Base-by-base conservation (phyloP, 2,888 invertebrate species). In the Leucophora obtusa region DNA sequence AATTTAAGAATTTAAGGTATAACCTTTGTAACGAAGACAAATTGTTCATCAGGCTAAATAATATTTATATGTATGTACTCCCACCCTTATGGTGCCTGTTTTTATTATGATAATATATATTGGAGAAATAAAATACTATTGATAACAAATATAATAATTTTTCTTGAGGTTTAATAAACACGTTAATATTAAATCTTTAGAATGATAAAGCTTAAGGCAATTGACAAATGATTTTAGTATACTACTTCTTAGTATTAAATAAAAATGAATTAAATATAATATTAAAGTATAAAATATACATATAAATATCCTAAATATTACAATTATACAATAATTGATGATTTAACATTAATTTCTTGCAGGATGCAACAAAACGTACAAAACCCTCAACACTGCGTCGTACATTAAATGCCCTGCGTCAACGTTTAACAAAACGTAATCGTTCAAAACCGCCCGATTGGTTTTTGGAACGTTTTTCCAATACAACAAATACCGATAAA, bases 401-500 rank as follows among this genome's bases (percentile, higher is more conserved):
- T 81, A 90, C 90, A 38, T 83, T 91, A 60, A 89, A 90, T 84
- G 89, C 90, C 43, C 82, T 91, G 83, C 87, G 90, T 66, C 87
- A 89, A 84, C 90, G 90, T 83, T 85, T 91, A 84, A 89, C 89
- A 68, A 90, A 91, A 76, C 91, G 92, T 50, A 90, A 90, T 24
- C 91, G 91, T 9, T 86, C 91, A 38, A 92, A 92, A 83, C 92
- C 93, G 0, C 93, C 94, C 11, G 96, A 96, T 88, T 95, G 94
- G 92, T 95, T 95, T 89, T 92, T 95, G 83, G 95, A 95, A 89
- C 94, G 94, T 89, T 94, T 94, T 85, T 92, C 93, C 0, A 92
- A 91, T 87, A 91, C 92, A 81, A 87, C 85, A 74, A 89, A 88
- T 76, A 88, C 86, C 83, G 92, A 92, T 74, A 89, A 88, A 79